Evolutionary conservation across 2,113 vertebrate genomes (phyloP).

Genomic region (Romanogobio albipinnatus): DNA sequence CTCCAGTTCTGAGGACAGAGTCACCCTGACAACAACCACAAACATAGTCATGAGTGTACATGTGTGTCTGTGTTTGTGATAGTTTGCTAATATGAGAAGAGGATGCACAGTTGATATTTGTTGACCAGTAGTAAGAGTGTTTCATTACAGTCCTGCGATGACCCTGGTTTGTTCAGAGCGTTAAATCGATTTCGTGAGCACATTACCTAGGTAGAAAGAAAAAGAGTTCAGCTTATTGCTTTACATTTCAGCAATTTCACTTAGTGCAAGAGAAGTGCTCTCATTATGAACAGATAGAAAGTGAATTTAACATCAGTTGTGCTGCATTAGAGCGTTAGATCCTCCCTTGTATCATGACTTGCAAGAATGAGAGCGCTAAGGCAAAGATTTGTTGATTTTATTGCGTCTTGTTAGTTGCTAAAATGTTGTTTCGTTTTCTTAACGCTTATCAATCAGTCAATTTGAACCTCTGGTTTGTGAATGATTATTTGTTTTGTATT

Average conservation of each 20-base stretch:
- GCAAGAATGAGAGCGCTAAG: not conserved
- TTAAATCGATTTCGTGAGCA: conserved; percentile 63
- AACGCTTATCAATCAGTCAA: not conserved
- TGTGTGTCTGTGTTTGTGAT: not conserved
- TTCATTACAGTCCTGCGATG: conserved; percentile 22
- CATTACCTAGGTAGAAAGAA: conserved; percentile 56
- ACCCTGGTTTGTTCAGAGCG: conserved; percentile 24
- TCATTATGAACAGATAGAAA: not conserved
- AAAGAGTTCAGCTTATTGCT: conserved; percentile 52
- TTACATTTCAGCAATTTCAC: conserved; percentile 20
- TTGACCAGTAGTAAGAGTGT: conserved; percentile 25
- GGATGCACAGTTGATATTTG: conserved; percentile 1
- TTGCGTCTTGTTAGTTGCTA: not conserved
- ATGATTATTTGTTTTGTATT: not conserved
- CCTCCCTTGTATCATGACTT: not conserved
- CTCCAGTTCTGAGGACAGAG: not conserved
- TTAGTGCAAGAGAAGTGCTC: not conserved
- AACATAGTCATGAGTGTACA: not conserved
- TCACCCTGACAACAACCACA: not conserved
- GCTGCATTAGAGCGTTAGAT: not conserved
- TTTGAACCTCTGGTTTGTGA: not conserved
- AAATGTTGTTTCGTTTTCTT: not conserved
- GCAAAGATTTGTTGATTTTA: not conserved
- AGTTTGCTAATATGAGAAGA: not conserved
- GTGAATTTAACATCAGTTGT: not conserved